A percentile compares a stretch with the other conserved stretches of the same genome.
Evolutionary conservation across 35 echinoderm and acorn worm species (phyloP).

Genomic region (Apostichopus japonicus): DNA sequence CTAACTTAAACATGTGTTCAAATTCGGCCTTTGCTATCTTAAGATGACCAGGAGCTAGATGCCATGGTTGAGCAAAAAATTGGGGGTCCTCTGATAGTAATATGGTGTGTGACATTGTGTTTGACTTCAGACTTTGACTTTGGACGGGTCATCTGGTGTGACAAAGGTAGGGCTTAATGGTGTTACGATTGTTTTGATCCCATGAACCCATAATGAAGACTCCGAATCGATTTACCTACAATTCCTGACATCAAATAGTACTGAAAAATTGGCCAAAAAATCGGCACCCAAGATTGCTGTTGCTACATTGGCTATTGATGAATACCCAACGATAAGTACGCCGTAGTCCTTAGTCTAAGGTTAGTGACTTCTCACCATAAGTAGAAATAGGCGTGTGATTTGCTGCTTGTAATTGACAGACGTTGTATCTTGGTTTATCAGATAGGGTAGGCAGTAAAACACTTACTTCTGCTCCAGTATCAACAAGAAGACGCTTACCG

Average conservation of each 20-base stretch:
- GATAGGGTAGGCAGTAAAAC: neutral
- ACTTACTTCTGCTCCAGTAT: neutral
- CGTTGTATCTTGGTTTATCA: neutral
- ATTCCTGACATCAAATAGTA: neutral
- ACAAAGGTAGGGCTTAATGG: neutral
- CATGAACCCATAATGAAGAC: neutral
- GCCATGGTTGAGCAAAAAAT: conserved; percentile 2
- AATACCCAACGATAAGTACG: conserved; percentile 52
- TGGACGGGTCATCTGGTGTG: neutral
- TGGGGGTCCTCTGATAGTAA: conserved; percentile 40
- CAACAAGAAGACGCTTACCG: neutral
- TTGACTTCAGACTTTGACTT: neutral
- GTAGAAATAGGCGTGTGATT: conserved; percentile 47
- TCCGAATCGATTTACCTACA: neutral
- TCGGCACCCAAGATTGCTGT: conserved; percentile 56
- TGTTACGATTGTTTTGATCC: too few species aligned
- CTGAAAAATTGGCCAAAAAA: neutral
- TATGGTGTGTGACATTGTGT: conserved; percentile 64
- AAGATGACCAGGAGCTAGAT: conserved; percentile 22
- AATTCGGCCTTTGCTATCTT: conserved; percentile 42
- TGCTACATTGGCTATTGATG: conserved; percentile 30
- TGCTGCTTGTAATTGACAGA: conserved; percentile 10
- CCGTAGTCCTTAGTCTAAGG: conserved; percentile 36
- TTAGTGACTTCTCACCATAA: conserved; percentile 47
- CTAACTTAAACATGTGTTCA: conserved; percentile 52